Evolutionary conservation across 1,140 invertebrate genomes (phyloP).

Genomic region (Bombus impatiens): DNA sequence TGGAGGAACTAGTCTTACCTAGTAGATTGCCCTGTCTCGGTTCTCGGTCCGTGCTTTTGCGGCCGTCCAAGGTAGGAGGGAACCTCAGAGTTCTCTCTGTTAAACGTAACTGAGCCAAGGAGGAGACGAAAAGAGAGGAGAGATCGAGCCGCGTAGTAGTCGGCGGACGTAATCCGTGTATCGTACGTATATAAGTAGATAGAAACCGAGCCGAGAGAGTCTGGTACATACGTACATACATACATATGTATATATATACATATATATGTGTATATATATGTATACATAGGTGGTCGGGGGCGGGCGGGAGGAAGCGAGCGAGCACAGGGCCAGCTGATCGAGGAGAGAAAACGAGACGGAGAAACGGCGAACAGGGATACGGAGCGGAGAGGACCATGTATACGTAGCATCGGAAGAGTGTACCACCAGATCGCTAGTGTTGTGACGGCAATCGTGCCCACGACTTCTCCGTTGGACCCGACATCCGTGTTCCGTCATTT

Average conservation of each 20-base stretch:
- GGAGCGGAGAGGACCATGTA: slow-evolving; percentile 58
- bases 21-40: slow-evolving; percentile 69
- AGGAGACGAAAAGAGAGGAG: slow-evolving; percentile 60
- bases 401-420: slow-evolving; percentile 67
- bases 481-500: slow-evolving; percentile 58
- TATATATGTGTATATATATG: not conserved
- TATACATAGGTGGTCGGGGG: not conserved
- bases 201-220: not conserved
- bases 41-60: slow-evolving; percentile 64
- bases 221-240: not conserved
- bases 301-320: not conserved
- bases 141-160: slow-evolving; percentile 49
- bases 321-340: slow-evolving; percentile 24
- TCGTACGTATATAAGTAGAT: not conserved
- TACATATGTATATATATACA: not conserved
- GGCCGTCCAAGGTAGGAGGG: slow-evolving; percentile 52
- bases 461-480: slow-evolving; percentile 62
- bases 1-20: slow-evolving; percentile 71
- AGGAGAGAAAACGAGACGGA: slow-evolving; percentile 34
- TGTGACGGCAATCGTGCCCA: slow-evolving; percentile 77
- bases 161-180: slow-evolving; percentile 37
- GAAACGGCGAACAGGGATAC: slow-evolving; percentile 51
- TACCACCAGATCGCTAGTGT: slow-evolving; percentile 74
- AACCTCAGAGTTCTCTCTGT: slow-evolving; percentile 35
- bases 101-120: not conserved